Evolutionary conservation across 2,113 vertebrate genomes (phyloP).

Genomic region (Propithecus coquereli): DNA sequence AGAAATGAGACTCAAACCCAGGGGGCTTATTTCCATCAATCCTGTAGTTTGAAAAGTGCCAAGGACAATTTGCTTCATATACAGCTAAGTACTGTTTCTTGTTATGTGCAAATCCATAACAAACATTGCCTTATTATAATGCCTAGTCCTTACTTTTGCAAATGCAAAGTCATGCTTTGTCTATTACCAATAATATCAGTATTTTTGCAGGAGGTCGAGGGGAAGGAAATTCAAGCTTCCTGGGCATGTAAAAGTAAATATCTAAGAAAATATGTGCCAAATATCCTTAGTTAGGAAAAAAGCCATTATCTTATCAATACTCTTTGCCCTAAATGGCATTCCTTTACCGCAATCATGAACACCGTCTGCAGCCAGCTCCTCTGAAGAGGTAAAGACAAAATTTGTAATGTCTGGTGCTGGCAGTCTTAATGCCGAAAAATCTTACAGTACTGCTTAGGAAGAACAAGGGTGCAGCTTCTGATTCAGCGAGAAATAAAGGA

Average conservation of each 20-base stretch:
- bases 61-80: not conserved
- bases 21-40: not conserved
- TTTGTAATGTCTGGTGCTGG: not conserved
- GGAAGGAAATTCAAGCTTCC: not conserved
- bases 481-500: not conserved
- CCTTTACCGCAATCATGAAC: conserved; percentile 26
- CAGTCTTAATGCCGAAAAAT: conserved; percentile 5
- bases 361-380: not conserved
- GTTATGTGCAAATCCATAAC: not conserved
- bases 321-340: conserved; percentile 45
- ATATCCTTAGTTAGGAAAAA: conserved; percentile 1
- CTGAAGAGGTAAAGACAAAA: conserved; percentile 33
- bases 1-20: not conserved
- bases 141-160: not conserved
- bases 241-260: conserved; percentile 3
- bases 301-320: conserved; percentile 37
- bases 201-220: not conserved
- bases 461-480: not conserved
- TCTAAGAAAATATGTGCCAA: not conserved
- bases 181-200: conserved; percentile 31
- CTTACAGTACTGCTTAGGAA: not conserved
- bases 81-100: not conserved
- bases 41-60: not conserved
- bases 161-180: conserved; percentile 44
- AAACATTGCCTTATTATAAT: not conserved